These are phyloP conservation scores for Chaenogobius annularis DNA, from an alignment of 2,113 vertebrate species.

Conservation along the genomic window DNA sequence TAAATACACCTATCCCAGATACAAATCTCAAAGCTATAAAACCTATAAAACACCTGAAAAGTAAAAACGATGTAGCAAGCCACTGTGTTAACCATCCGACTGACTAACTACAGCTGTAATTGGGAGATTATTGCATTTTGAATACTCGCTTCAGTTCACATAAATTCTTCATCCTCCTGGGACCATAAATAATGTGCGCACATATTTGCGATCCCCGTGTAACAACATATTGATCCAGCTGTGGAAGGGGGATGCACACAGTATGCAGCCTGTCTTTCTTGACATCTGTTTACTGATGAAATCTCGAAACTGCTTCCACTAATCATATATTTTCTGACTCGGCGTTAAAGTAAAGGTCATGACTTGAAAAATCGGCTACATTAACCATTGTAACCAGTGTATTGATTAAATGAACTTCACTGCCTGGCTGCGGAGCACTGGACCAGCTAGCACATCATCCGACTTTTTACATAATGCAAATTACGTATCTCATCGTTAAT, in stretches of 20 bases:
- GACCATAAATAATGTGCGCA: constrained; percentile 1
- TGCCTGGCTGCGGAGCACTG: too few species aligned
- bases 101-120: not conserved
- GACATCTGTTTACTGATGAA: constrained; percentile 36
- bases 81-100: not conserved
- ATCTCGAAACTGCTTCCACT: not conserved
- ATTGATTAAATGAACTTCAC: not conserved
- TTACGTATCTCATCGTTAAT: not conserved
- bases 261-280: not conserved
- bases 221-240: constrained; percentile 34
- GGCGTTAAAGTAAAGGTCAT: not conserved
- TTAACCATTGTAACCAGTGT: not conserved
- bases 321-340: constrained; percentile 1
- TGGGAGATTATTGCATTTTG: not conserved
- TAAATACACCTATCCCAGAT: not conserved
- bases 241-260: constrained; percentile 36
- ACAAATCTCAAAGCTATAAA: not conserved
- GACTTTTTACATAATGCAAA: not conserved
- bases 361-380: not conserved
- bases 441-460: not conserved
- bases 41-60: too few species aligned
- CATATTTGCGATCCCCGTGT: constrained; percentile 6
- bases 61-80: not conserved
- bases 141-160: not conserved
- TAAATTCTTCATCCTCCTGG: not conserved